Evolutionary conservation across 2,113 vertebrate species (phyloP), one percentile per base, ranked within the genome.

Genomic region (Perognathus longimembris): DNA sequence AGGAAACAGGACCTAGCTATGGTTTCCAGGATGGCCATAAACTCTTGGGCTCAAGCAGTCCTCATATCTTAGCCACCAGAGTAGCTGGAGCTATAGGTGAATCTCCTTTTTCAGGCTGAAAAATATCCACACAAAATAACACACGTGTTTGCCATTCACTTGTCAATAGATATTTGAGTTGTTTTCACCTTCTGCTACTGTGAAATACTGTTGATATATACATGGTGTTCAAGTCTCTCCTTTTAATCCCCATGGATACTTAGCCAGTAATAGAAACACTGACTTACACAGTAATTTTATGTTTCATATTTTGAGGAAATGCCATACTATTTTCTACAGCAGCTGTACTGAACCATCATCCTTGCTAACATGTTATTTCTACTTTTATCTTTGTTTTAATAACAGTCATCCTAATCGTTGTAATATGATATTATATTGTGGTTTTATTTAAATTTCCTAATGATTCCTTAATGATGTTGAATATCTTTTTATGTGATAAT

Each of bases 401-500:
- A 34, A 34, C 17, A 94, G 15, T 34, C 67, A 82, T 36, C 28
- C 64, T 84, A 54, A 76, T 81, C 20, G 1, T 17, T 79, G 63
- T 84, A 11, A 81, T 61, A 24, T 38, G 21, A n/a, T 67, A 84
- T 69, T 66, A 86, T 71, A 54, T 18, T 32, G 24, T 84, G 26
- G 82, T 94, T 91, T 75, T n/a, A 64, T 66, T 89, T 34, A 15
- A 75, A 91, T 94, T 94, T 40, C 20, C 17, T 87, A 70, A 28
- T 76, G 32, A 84, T 28, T 89, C 18, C 50, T 54, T 54, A 54
- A 69, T 73, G 30, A 73, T 57, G 20, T 2, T 77, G 63, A 91
- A 5, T 45, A 50, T 84, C 42, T 82, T 75, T 73, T 85, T 36
- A 70, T 36, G 17, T 64, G 10, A 63, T 54, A 83, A 38, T 42